A percentile compares a stretch with the other conserved stretches of the same genome.
These are phyloP conservation scores for Craniophora ligustri DNA, from an alignment of 2,888 invertebrate species.

Conservation along the genomic window DNA sequence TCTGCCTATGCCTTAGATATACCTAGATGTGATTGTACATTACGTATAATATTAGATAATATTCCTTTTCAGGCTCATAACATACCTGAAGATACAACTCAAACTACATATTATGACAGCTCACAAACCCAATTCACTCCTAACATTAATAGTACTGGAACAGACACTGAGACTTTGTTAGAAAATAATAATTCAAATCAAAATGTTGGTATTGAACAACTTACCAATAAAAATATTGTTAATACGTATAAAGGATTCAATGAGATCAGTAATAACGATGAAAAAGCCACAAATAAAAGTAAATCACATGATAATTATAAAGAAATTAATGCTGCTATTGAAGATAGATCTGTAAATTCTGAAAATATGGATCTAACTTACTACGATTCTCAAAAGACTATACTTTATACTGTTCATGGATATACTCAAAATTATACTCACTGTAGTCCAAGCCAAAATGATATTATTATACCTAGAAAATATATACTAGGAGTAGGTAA, in stretches of 20 bases:
- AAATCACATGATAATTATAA: neutral
- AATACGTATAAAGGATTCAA: neutral
- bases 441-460: slow-evolving; percentile 66
- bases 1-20: too few relatives aligned
- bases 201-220: neutral
- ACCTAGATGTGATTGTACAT: too few relatives aligned
- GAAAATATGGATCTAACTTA: slow-evolving; percentile 9
- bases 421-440: slow-evolving; percentile 61
- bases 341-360: neutral
- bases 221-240: neutral
- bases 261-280: neutral
- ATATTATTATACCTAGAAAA: slow-evolving; percentile 55
- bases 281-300: neutral
- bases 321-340: neutral
- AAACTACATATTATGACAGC: slow-evolving; percentile 29
- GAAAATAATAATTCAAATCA: neutral
- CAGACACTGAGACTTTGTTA: neutral
- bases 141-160: neutral
- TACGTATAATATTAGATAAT: too few relatives aligned
- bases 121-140: neutral
- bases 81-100: slow-evolving; percentile 13
- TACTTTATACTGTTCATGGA: slow-evolving; percentile 52
- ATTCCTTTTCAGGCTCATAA: slow-evolving; percentile 23
- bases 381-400: slow-evolving; percentile 57
- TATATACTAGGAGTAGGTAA: slow-evolving; percentile 47